A percentile compares a stretch with the other conserved stretches of the same genome.
Evolutionary conservation across 2,888 invertebrate genomes (phyloP).

Genomic region (Dastarcus helophoroides): DNA sequence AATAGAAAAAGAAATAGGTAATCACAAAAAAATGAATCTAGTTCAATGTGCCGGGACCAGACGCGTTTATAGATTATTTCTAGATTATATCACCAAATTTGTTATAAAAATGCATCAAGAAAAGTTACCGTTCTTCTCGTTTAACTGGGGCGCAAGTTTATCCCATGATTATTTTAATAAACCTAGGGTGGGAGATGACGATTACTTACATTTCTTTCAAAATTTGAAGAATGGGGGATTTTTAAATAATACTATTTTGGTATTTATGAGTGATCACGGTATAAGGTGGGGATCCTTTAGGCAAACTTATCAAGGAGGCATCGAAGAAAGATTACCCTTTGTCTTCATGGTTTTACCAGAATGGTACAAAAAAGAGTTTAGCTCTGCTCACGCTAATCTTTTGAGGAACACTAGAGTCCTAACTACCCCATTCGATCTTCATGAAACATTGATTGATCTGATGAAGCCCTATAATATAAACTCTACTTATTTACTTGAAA

Average conservation of each 20-base stretch:
- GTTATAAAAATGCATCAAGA: constrained; percentile 46
- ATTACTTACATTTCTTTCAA: constrained; percentile 47
- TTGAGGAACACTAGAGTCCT: constrained; percentile 54
- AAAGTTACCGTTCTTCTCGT: constrained; percentile 58
- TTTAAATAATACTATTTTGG: constrained; percentile 54
- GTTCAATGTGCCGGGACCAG: constrained; percentile 59
- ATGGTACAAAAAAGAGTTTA: constrained; percentile 55
- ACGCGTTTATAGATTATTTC: constrained; percentile 56
- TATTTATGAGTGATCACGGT: constrained; percentile 81
- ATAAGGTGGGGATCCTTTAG: constrained; percentile 77
- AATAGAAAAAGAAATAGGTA: constrained; percentile 56
- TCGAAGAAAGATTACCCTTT: constrained; percentile 82
- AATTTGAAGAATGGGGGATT: constrained; percentile 41
- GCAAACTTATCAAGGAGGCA: constrained; percentile 69
- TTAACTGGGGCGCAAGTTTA: constrained; percentile 74
- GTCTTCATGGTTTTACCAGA: constrained; percentile 61
- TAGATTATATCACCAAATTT: constrained; percentile 60
- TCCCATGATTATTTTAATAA: constrained; percentile 78
- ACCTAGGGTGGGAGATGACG: constrained; percentile 60
- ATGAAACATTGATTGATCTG: constrained; percentile 66
- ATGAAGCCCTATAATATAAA: constrained; percentile 41
- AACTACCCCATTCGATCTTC: constrained; percentile 76
- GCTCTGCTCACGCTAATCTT: constrained; percentile 52
- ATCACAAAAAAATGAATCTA: constrained; percentile 51
- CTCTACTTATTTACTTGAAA: constrained; percentile 32